These are phyloP conservation scores for Agrochola lota DNA, from an alignment of 2,888 invertebrate species.

Conservation along the genomic window DNA sequence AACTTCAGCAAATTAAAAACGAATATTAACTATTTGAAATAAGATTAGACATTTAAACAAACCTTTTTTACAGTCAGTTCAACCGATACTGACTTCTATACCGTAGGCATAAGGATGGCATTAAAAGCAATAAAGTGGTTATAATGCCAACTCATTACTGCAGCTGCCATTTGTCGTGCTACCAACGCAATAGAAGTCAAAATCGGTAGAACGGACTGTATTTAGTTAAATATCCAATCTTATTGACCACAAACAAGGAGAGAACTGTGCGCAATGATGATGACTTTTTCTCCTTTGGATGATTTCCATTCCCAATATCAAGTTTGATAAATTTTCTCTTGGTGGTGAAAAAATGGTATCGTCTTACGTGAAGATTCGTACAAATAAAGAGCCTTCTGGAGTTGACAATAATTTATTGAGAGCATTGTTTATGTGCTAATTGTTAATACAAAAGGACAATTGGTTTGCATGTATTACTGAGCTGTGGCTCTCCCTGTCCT, in stretches of 20 bases:
- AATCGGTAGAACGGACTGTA: too few relatives aligned
- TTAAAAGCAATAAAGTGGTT: too few relatives aligned
- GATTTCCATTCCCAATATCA: not conserved
- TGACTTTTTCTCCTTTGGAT: not conserved
- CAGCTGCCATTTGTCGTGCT: too few relatives aligned
- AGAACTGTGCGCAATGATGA: not conserved
- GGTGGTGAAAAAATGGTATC: not conserved
- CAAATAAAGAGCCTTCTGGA: not conserved
- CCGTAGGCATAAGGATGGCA: too few relatives aligned
- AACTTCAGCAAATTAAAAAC: not conserved
- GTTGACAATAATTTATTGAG: not conserved
- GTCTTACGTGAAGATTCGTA: not conserved
- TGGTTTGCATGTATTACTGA: not conserved
- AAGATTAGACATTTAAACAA: too few relatives aligned
- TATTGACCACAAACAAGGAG: not conserved
- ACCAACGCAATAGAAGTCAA: too few relatives aligned
- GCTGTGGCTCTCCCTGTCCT: constrained; percentile 4
- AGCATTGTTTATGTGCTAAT: not conserved
- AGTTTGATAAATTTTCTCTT: not conserved
- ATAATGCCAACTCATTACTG: too few relatives aligned
- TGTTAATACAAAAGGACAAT: not conserved
- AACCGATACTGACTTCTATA: too few relatives aligned
- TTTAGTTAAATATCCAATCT: too few relatives aligned
- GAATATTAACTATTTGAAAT: too few relatives aligned
- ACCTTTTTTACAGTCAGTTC: too few relatives aligned